phyloP scores from a whole-genome alignment of 2,113 vertebrate genomes.

The Eurypyga helias region DNA sequence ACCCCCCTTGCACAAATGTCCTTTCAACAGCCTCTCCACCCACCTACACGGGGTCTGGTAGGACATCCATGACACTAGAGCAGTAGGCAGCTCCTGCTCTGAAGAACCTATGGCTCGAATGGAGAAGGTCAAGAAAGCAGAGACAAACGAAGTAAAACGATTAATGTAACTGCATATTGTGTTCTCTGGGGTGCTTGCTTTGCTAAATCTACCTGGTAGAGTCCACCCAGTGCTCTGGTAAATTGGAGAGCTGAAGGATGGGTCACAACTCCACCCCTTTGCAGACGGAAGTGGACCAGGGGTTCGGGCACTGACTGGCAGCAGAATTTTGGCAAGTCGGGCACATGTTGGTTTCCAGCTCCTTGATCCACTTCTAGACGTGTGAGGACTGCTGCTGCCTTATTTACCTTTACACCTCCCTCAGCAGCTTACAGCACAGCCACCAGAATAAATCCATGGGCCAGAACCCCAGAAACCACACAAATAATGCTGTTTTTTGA shows the following conservation, averaged over 20 bases:
- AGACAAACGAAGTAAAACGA: neutral
- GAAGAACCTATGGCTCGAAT: neutral
- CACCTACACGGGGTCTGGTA: neutral
- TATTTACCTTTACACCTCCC: neutral
- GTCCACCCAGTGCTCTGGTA: neutral
- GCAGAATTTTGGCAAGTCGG: neutral
- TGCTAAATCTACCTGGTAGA: neutral
- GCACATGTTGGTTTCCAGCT: neutral
- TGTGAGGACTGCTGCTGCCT: neutral
- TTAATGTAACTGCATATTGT: neutral
- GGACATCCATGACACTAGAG: neutral
- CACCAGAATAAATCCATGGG: neutral
- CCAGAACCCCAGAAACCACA: neutral
- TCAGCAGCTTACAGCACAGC: neutral
- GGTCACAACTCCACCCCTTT: neutral
- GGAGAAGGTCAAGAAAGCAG: neutral
- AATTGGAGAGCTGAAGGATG: neutral
- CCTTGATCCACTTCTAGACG: neutral
- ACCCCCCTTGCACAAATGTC: neutral
- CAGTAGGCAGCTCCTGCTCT: neutral
- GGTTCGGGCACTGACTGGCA: neutral
- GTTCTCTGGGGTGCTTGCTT: neutral
- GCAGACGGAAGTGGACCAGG: neutral
- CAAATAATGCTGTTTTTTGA: neutral
- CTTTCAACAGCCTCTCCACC: neutral